phyloP scores from a whole-genome alignment of 2,797 vertebrate genomes.

The Chelon auratus region DNA sequence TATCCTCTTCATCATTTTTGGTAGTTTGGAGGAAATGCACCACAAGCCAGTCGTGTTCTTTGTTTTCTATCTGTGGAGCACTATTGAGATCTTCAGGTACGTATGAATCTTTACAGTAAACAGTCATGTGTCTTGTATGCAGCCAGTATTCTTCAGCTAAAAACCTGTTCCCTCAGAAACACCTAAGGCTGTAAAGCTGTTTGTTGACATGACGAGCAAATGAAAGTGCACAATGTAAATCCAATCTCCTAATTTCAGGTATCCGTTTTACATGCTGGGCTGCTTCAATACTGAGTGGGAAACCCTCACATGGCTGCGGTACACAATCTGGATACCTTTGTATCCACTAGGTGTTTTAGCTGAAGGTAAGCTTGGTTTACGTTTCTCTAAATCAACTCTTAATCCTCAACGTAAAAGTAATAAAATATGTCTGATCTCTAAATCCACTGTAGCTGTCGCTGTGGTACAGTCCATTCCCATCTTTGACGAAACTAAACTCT shows the following conservation, averaged over 20 bases:
- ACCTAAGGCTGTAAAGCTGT: neutral
- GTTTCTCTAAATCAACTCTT: neutral
- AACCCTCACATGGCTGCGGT: constrained; percentile 94
- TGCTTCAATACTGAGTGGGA: constrained; percentile 95
- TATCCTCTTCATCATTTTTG: constrained; percentile 93
- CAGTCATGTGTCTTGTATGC: neutral
- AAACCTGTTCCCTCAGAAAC: neutral
- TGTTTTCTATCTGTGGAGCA: constrained; percentile 94
- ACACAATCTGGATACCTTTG: constrained; percentile 94
- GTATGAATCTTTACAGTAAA: constrained; percentile 25
- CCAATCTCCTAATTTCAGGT: constrained; percentile 80
- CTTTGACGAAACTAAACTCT: constrained; percentile 90
- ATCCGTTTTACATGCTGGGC: constrained; percentile 96
- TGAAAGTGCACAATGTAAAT: neutral
- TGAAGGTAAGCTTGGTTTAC: constrained; percentile 88
- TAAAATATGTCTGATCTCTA: neutral
- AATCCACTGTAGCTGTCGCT: constrained; percentile 84
- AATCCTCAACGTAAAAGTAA: neutral
- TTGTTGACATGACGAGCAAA: neutral
- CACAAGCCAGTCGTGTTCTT: constrained; percentile 94
- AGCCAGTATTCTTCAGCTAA: neutral
- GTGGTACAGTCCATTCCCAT: constrained; percentile 93
- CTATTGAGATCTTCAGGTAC: constrained; percentile 92
- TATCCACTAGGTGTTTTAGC: constrained; percentile 93
- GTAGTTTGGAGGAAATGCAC: constrained; percentile 94